phyloP scores from a whole-genome alignment of 2,113 vertebrate species.

The Ochotona curzoniae region DNA sequence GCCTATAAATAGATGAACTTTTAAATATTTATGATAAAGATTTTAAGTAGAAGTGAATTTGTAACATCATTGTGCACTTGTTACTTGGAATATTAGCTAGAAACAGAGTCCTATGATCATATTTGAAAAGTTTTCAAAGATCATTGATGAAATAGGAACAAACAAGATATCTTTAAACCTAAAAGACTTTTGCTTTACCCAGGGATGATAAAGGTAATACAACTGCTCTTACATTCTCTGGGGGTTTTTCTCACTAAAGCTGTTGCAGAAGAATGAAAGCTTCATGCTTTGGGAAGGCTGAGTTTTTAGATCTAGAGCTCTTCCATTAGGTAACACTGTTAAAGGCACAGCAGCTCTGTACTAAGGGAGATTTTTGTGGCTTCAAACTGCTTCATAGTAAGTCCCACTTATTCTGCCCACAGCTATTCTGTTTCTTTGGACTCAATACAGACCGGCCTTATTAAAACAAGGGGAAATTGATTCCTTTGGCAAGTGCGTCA shows the following conservation, averaged over 20 bases:
- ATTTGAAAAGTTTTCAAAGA: conserved; percentile 49
- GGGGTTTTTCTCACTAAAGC: conserved; percentile 54
- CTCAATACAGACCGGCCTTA: not conserved
- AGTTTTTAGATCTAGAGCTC: conserved; percentile 48
- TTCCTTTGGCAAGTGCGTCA: not conserved
- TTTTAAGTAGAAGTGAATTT: not conserved
- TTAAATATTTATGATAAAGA: conserved; percentile 31
- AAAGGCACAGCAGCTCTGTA: conserved; percentile 40
- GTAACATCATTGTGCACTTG: not conserved
- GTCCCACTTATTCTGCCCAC: not conserved
- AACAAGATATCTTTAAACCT: not conserved
- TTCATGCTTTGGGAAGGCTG: conserved; percentile 9
- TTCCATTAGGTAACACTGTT: conserved; percentile 44
- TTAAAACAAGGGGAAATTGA: not conserved
- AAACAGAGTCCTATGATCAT: conserved; percentile 9
- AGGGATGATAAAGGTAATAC: conserved; percentile 18
- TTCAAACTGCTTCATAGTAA: not conserved
- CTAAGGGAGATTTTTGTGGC: conserved; percentile 12
- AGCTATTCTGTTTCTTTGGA: not conserved
- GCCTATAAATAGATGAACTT: not conserved
- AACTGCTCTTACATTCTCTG: conserved; percentile 47
- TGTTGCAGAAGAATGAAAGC: conserved; percentile 53
- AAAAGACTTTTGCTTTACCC: not conserved
- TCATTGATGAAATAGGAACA: not conserved
- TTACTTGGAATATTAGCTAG: not conserved